Evolutionary conservation across 2,888 invertebrate genomes (phyloP).

Genomic region (Latheticus oryzae): DNA sequence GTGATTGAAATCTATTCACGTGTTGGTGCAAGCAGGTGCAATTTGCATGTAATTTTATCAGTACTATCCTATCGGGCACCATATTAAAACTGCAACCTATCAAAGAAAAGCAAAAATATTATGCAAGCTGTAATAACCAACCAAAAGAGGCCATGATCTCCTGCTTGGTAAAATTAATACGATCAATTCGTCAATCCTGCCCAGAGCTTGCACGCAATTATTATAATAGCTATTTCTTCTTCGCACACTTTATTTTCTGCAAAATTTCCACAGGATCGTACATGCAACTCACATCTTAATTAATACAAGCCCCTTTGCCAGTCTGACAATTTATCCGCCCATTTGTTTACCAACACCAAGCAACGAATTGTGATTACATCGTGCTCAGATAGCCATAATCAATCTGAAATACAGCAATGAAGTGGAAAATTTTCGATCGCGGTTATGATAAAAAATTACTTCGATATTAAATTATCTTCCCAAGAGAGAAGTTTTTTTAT

Average conservation of each 20-base stretch:
- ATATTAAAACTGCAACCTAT: too few relatives aligned
- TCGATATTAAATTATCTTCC: constrained; percentile 17
- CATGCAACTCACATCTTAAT: constrained; percentile 62
- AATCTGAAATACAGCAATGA: constrained; percentile 40
- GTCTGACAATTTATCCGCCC: constrained; percentile 58
- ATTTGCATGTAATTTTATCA: too few relatives aligned
- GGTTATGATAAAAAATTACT: constrained; percentile 41
- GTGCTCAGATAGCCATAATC: constrained; percentile 42
- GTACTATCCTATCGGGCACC: too few relatives aligned
- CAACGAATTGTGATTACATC: constrained; percentile 46
- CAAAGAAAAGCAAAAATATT: not conserved
- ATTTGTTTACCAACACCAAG: constrained; percentile 59
- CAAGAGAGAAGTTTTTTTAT: not conserved
- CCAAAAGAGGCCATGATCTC: not conserved
- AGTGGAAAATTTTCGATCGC: constrained; percentile 46
- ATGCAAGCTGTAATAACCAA: constrained; percentile 9
- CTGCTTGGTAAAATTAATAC: constrained; percentile 21
- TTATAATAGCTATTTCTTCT: too few relatives aligned
- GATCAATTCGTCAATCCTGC: constrained; percentile 16
- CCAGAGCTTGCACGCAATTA: constrained; percentile 11
- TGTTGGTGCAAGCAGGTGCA: too few relatives aligned
- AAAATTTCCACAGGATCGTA: constrained; percentile 57
- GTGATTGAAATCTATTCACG: too few relatives aligned
- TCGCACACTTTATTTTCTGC: constrained; percentile 5
- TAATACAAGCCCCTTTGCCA: constrained; percentile 56